A percentile compares a stretch with the other conserved stretches of the same genome.
Evolutionary conservation across 2,888 invertebrate species (phyloP).

Genomic region (Pyrrhia umbra): DNA sequence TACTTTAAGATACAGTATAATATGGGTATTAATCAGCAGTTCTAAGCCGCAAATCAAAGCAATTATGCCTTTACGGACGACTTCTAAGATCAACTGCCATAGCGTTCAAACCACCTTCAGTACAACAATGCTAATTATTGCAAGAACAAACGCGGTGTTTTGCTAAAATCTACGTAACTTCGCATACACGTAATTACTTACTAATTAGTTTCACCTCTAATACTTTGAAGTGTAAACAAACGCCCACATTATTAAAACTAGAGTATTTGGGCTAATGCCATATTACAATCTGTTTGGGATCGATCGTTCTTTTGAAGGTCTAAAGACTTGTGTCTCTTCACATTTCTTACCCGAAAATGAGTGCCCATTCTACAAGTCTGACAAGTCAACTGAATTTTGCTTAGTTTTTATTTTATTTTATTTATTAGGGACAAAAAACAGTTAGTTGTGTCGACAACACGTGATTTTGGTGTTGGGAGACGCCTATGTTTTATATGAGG

Average conservation of each 20-base stretch:
- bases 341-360: background rate
- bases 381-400: background rate
- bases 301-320: background rate
- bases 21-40: no score
- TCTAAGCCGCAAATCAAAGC: constrained; percentile 6
- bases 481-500: background rate
- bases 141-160: constrained; percentile 34
- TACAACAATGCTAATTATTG: constrained; percentile 42
- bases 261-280: constrained; percentile 11
- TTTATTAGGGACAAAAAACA: no score
- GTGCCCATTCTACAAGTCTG: background rate
- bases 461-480: background rate
- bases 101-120: constrained; percentile 7
- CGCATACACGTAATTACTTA: constrained; percentile 37
- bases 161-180: constrained; percentile 58
- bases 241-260: background rate
- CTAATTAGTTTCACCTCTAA: constrained; percentile 59
- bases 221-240: constrained; percentile 31
- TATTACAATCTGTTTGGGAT: background rate
- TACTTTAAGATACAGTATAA: no score
- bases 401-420: no score
- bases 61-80: constrained; percentile 6
- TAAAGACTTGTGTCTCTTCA: background rate
- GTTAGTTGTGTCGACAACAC: no score
- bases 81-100: constrained; percentile 3